phyloP scores from a whole-genome alignment of 2,797 vertebrate genomes.

The Pangasius mekongensis region DNA sequence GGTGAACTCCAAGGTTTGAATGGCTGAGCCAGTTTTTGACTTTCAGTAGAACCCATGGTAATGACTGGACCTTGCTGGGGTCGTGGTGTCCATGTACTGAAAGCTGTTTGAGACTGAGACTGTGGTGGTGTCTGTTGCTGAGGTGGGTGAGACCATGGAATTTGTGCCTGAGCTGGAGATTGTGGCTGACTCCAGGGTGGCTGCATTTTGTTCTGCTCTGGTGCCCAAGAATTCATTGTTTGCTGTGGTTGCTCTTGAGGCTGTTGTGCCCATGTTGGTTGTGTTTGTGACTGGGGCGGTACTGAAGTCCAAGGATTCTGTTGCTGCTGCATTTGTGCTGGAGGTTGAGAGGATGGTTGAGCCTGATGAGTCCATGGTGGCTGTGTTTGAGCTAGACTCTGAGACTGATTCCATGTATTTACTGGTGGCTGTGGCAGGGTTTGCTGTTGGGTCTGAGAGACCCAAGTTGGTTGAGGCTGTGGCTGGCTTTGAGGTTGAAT shows the following conservation, averaged over 20 bases:
- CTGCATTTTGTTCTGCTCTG: constrained; percentile 55
- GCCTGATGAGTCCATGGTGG: constrained; percentile 71
- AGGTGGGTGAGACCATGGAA: constrained; percentile 69
- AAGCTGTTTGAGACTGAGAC: constrained; percentile 57
- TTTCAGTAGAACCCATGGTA: constrained; percentile 65
- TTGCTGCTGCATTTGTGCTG: constrained; percentile 54
- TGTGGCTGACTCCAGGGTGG: constrained; percentile 47
- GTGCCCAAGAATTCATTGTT: constrained; percentile 51
- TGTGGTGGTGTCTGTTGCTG: constrained; percentile 68
- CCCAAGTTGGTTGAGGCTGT: constrained; percentile 60
- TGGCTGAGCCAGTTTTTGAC: constrained; percentile 63
- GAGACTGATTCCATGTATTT: constrained; percentile 68
- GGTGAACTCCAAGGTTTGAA: constrained; percentile 72
- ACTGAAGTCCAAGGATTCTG: constrained; percentile 71
- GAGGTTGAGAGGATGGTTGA: constrained; percentile 62
- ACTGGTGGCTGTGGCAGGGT: constrained; percentile 54
- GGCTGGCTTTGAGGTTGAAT: constrained; percentile 64
- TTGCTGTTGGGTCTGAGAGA: constrained; percentile 58
- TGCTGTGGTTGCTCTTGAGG: constrained; percentile 67
- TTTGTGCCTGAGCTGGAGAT: constrained; percentile 61
- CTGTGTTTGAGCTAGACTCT: constrained; percentile 67
- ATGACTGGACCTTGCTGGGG: constrained; percentile 75
- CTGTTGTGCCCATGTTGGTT: constrained; percentile 69
- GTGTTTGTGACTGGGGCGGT: constrained; percentile 67
- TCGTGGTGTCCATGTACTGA: constrained; percentile 69